phyloP scores from a whole-genome alignment of 1,140 invertebrate genomes.

The Notospermus geniculatus region DNA sequence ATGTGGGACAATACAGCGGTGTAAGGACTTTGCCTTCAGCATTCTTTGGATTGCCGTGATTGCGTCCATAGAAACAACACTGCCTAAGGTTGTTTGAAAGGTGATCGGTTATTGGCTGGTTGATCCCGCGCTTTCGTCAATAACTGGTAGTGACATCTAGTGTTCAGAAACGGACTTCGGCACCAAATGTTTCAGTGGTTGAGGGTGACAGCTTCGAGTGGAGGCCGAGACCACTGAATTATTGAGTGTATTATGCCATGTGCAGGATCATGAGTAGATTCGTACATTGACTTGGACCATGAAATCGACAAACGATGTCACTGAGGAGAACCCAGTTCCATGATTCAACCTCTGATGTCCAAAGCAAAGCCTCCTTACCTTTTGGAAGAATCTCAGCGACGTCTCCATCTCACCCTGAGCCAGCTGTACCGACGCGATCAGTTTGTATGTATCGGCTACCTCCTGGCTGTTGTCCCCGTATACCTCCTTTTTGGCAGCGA shows the following conservation, averaged over 20 bases:
- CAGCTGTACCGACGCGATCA: conserved; percentile 47
- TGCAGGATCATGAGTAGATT: not conserved
- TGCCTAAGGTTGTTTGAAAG: too few species aligned
- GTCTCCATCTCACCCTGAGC: conserved; percentile 44
- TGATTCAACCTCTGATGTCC: not conserved
- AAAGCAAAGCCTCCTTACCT: conserved; percentile 28
- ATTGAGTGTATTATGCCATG: not conserved
- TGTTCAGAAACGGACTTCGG: too few species aligned
- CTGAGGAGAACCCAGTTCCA: not conserved
- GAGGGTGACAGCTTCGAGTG: too few species aligned
- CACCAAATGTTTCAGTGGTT: too few species aligned
- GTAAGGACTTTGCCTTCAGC: too few species aligned
- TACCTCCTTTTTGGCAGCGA: conserved; percentile 41
- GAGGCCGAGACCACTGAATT: too few species aligned
- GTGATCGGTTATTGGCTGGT: too few species aligned
- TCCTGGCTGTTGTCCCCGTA: conserved; percentile 49
- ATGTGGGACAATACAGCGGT: too few species aligned
- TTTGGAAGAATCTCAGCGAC: conserved; percentile 43
- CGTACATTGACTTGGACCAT: not conserved
- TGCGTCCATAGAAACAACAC: too few species aligned
- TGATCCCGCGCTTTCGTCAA: too few species aligned
- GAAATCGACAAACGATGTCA: not conserved
- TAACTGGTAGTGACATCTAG: too few species aligned
- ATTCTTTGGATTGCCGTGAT: too few species aligned
- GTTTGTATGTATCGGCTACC: conserved; percentile 48